A percentile compares a stretch with the other conserved stretches of the same genome.
These are phyloP conservation scores for Scrobipalpa atriplicella DNA, from an alignment of 2,888 invertebrate species.

Conservation along the genomic window DNA sequence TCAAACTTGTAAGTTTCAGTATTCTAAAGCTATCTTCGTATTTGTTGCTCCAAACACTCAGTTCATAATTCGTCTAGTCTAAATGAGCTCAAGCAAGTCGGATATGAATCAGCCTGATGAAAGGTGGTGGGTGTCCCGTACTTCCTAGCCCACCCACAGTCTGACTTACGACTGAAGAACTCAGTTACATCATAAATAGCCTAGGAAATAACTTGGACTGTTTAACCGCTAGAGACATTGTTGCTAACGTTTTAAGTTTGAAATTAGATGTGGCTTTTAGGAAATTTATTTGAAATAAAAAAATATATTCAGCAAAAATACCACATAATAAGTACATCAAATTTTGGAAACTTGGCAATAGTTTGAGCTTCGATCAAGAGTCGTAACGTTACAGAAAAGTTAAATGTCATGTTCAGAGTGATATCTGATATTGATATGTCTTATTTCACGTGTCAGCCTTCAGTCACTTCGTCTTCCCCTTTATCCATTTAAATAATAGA, in stretches of 20 bases:
- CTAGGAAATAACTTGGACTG: constrained; percentile 10
- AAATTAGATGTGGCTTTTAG: not conserved
- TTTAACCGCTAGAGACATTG: not conserved
- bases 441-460: no score
- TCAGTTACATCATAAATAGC: constrained; percentile 34
- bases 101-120: constrained; percentile 76
- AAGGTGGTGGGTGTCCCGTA: constrained; percentile 71
- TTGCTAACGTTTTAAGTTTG: not conserved
- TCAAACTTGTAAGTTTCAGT: not conserved
- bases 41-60: not conserved
- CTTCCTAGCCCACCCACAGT: constrained; percentile 77
- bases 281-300: no score
- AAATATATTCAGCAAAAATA: no score
- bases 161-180: constrained; percentile 22
- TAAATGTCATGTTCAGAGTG: no score
- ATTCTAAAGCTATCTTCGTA: not conserved
- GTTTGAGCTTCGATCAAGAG: no score
- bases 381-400: no score
- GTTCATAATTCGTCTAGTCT: not conserved
- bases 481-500: not conserved
- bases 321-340: no score
- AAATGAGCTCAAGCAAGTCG: constrained; percentile 27
- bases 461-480: not conserved
- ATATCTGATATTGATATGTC: no score
- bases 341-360: no score